Evolutionary conservation across 1,140 invertebrate species (phyloP).

Genomic region (Cherax quadricarinatus): DNA sequence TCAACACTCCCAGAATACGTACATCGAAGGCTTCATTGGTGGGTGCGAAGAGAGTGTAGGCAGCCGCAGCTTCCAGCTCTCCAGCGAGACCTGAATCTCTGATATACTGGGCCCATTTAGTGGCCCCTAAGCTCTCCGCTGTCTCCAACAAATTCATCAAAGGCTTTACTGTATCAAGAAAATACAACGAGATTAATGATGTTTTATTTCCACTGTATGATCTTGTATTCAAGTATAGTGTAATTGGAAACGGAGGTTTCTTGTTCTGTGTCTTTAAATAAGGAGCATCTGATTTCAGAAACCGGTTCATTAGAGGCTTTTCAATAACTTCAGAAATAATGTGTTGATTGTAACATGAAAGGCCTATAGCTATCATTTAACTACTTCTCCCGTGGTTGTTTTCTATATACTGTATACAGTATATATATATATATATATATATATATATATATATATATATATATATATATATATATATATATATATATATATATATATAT

Average conservation of each 20-base stretch:
- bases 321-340: too few species aligned
- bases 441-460: too few species aligned
- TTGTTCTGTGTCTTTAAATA: not conserved
- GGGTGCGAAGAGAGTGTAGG: constrained; percentile 80
- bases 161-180: constrained; percentile 77
- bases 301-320: too few species aligned
- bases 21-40: constrained; percentile 80
- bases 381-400: too few species aligned
- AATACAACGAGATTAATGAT: not conserved
- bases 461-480: too few species aligned
- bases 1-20: not conserved
- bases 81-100: constrained; percentile 76
- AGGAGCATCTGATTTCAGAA: too few species aligned
- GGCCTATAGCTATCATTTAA: too few species aligned
- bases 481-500: too few species aligned
- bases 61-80: constrained; percentile 75
- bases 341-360: too few species aligned
- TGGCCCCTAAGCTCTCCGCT: constrained; percentile 78
- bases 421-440: too few species aligned
- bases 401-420: too few species aligned
- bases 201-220: not conserved
- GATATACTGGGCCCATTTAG: constrained; percentile 77
- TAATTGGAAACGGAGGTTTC: not conserved
- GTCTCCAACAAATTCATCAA: constrained; percentile 79
- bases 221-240: not conserved